Evolutionary conservation across 2,113 vertebrate species (phyloP), one percentile per base, ranked within the genome.

Genomic region (Platichthys flesus): DNA sequence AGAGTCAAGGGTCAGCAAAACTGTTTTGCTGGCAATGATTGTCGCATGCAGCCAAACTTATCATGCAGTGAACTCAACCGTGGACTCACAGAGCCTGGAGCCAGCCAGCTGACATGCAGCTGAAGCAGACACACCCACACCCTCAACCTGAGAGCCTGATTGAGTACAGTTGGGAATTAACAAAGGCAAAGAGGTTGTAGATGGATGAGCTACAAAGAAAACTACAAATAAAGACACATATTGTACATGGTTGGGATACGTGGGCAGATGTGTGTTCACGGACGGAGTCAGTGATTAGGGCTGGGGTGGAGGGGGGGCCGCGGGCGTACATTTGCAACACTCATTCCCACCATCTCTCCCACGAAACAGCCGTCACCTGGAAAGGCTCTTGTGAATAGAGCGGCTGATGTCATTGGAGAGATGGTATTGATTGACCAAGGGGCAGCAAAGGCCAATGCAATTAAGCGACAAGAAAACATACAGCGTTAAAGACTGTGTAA

Each of bases 401-500:
- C 35, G 85, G 84, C 86, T 90, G 89, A 93, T 93, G 93, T 93
- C 90, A 93, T 85, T 77, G 74, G 67, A 67, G 84, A 89, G 81
- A 85, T 76, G 89, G 83, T 91, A 92, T 92, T 94, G 93, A 93
- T 89, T 91, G 90, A 90, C 87, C 90, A 71, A 79, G 81, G 87
- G 86, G 78, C 86, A 91, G 79, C 81, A 86, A 86, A 93, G 93
- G 93, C 87, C 92, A 90, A 92, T 91, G 91, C 94, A 94, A 95
- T 95, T 95, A 95, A 94, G 89, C 78, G 86, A 90, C 88, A 92
- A 89, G 90, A 94, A 93, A 93, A 94, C 92, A 93, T 89, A 91
- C 88, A 87, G 89, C 85, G 81, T 92, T 91, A 90, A 94, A 94
- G 91, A 90, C 91, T 94, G 92, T 93, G 93, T 94, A 93, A 90